Evolutionary conservation across 92 coral and sea anemone species (phyloP), one percentile per base, ranked within the genome.

Genomic region (Epizoanthus ramosus): DNA sequence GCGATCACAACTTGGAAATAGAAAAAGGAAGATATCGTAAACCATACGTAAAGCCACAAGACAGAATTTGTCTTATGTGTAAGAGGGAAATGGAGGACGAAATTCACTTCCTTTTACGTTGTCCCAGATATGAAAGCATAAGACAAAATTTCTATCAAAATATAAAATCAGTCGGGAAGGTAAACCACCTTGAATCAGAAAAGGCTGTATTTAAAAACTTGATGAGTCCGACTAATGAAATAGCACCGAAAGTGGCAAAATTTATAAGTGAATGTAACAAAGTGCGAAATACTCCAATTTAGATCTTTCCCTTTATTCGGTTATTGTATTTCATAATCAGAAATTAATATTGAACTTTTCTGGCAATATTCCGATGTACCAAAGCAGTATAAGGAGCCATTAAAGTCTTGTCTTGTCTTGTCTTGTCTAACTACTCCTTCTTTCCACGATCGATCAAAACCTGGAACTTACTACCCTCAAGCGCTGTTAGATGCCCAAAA

Each of bases 1-100:
- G 83, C 68, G 53, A 79, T 12, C 83, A 79, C 8, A 56, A 57
- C 73, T 79, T 79, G 68, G 83, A 79, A 79, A 79, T 79, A 56
- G 83, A 79, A 79, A 79, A 79, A 61, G 83, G 83, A 61, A 79
- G 83, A 37, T 61, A 79, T 79, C 83, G 68, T 56, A 79, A 61
- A 79, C 83, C 83, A 56, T 79, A 79, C 53, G 73, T 79, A 57
- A 59, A 79, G 68, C 69, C 69, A 57, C 66, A 79, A 79, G 83
- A 79, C 68, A 57, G 83, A 79, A 61, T 79, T 56, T 79, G 83
- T 61, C 83, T 24, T 56, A 59, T 24, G 68, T 79, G 83, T 61
- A 79, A 79, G 73, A 67, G 50, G 72, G 72, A 67, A 67, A 67
- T 15, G 72, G 72, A 67, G 72, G 72, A 79, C 68, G 83, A 75